A percentile compares a stretch with the other conserved stretches of the same genome.
These are phyloP conservation scores for Porites rus DNA, from an alignment of 92 coral and sea anemone genomes.

Conservation along the genomic window DNA sequence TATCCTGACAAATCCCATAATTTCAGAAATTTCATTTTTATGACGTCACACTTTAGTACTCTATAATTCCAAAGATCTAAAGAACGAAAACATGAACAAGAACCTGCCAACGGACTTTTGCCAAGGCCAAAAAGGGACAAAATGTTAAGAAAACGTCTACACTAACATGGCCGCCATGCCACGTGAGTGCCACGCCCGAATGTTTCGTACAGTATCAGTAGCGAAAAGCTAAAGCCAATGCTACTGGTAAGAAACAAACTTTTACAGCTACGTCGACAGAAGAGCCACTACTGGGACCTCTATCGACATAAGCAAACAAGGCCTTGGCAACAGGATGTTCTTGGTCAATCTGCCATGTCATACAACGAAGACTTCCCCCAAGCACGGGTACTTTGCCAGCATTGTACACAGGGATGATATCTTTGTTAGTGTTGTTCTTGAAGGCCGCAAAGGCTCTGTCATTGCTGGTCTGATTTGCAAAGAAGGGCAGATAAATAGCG, in stretches of 20 bases:
- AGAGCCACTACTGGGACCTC: neutral
- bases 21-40: too few species aligned
- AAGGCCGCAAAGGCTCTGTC: slow-evolving; percentile 65
- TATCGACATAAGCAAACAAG: slow-evolving; percentile 58
- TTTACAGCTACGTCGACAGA: neutral
- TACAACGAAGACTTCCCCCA: slow-evolving; percentile 88
- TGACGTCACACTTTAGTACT: too few species aligned
- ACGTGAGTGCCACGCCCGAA: neutral
- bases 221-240: neutral
- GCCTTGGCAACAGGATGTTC: slow-evolving; percentile 73
- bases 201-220: neutral
- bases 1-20: too few species aligned
- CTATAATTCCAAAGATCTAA: too few species aligned
- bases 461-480: slow-evolving; percentile 62
- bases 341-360: slow-evolving; percentile 84
- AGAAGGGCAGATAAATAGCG: slow-evolving; percentile 81
- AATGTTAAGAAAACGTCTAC: too few species aligned
- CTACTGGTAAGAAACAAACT: neutral
- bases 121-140: too few species aligned
- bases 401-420: slow-evolving; percentile 68
- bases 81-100: too few species aligned
- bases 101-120: too few species aligned
- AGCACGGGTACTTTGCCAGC: slow-evolving; percentile 68
- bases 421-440: slow-evolving; percentile 64
- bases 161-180: too few species aligned